Base-by-base conservation (phyloP, 2,113 vertebrate genomes). In the Tyto alba region DNA sequence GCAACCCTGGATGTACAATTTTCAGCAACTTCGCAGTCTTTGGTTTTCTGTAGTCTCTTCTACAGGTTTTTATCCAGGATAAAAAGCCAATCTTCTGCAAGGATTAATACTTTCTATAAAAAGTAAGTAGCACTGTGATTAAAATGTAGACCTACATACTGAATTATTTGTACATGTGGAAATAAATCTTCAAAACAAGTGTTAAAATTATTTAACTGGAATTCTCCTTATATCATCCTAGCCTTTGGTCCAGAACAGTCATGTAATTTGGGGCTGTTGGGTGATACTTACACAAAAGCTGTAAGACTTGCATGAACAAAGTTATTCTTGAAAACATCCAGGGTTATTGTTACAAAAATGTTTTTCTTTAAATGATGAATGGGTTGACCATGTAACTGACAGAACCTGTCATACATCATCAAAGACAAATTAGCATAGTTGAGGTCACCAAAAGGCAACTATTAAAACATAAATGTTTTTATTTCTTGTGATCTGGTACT, bases 391-490 rank as follows among this genome's bases (percentile, higher is more conserved):
- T 92, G 97, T 96, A 95, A 36, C 86, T 93, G 88, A 96, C 56
- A 80, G 25, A 84, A n/a, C 32, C 21, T 94, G 75, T 95, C 45
- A 64, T 57, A 85, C 64, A 91, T 97, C 93, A 94, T 96, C 71
- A 97, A 94, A 95, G 40, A 74, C 18, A 94, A 96, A 71, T 93
- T 95, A 93, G 19, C 22, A 56, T 75, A 91, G 47, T 85, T 98
- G 94, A 90, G 75, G 84, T 96, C 88, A 94, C 55, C 40, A 76
- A 96, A 96, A 97, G 57, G 68, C 97, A 98, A 95, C 86, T 66
- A 95, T 94, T 93, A 96, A 94, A 97, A 90, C 55, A 66, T 88
- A 97, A 93, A 86, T 93, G 22, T 96, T 98, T 97, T 96, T 9
- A 73, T 95, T 94, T 96, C 56, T 95, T 96, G 40, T 97, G 82